A percentile compares a stretch with the other conserved stretches of the same genome.
Evolutionary conservation across 2,888 invertebrate genomes (phyloP).

Genomic region (Sceliomorpha sp.): DNA sequence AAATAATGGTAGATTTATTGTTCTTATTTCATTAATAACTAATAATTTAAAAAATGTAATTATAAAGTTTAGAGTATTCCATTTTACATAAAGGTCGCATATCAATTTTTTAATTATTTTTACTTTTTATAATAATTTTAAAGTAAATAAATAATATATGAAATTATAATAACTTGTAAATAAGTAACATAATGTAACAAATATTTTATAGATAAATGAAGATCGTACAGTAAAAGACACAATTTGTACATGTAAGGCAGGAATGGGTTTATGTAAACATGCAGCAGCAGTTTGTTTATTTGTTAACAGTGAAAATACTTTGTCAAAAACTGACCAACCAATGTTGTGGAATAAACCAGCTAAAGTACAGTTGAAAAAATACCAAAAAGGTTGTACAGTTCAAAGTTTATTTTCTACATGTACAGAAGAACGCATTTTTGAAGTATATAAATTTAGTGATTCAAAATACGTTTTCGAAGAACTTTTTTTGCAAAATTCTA

Average conservation of each 20-base stretch:
- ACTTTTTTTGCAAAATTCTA: background rate
- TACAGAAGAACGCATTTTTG: background rate
- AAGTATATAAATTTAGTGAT: background rate
- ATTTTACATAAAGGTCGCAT: no score
- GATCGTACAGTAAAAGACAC: no score
- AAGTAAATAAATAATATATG: no score
- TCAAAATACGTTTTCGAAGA: background rate
- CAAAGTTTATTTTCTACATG: background rate
- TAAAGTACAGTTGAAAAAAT: conserved; percentile 1
- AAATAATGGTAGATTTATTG: background rate
- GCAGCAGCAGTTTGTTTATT: background rate
- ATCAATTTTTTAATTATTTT: background rate
- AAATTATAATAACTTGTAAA: no score
- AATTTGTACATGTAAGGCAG: background rate
- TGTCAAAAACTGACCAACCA: no score
- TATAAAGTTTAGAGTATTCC: no score
- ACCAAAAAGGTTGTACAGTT: conserved; percentile 1
- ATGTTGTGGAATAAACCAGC: conserved; percentile 5
- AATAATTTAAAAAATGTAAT: no score
- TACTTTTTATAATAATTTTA: no score
- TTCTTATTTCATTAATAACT: no score
- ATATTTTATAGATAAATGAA: no score
- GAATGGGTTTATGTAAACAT: conserved; percentile 2
- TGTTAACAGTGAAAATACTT: conserved; percentile 4
- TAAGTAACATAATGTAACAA: background rate